Base-by-base conservation (phyloP, 2,113 vertebrate genomes). In the Zingel zingel region DNA sequence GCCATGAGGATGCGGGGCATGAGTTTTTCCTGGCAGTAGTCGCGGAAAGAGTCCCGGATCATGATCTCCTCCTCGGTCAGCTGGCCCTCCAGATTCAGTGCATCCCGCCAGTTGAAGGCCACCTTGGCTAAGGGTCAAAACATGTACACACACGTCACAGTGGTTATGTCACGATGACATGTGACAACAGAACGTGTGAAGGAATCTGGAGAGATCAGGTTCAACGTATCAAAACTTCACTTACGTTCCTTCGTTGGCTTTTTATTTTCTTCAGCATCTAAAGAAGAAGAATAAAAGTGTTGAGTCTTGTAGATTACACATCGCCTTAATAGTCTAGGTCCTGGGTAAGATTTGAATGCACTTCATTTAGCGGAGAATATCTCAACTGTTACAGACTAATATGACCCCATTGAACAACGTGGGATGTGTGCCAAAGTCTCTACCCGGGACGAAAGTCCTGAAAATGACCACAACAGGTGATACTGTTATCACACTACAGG, bases 11-110 rank as follows among this genome's bases (percentile, higher is more conserved):
- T 91, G 1, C 96, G 95, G 16, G 97, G 96, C 96, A 98, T 97
- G 82, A 98, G 95, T 58, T 95, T 96, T 58, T 97, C 96, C 92
- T 97, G 96, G 89, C 97, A 98, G 93, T 97, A 98, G 63, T 93
- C 91, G 1, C 94, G 95, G 81, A 97, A 96, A 10, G 95, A 95
- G 91, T 97, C 96, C 36, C 96, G 90, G 88, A 97, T 97, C 95
- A 97, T 96, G 74, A 95, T 91, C 92, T 98, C 97, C 16, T 98
- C 97, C 14, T 96, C 94, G 0, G 95, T 97, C 84, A 98, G 91
- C 85, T 94, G 96, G 13, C 92, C 92, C 79, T 97, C 96, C 64
- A 98, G 92, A 39, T 94, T 50, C 57, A 98, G 89, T 0, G 95
- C 93, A 65, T 96, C 96, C 4, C 63, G 88, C 96, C 95, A 97